Evolutionary conservation across 2,888 invertebrate species (phyloP), one percentile per base, ranked within the genome.

Genomic region (Sceliomorpha sp.): DNA sequence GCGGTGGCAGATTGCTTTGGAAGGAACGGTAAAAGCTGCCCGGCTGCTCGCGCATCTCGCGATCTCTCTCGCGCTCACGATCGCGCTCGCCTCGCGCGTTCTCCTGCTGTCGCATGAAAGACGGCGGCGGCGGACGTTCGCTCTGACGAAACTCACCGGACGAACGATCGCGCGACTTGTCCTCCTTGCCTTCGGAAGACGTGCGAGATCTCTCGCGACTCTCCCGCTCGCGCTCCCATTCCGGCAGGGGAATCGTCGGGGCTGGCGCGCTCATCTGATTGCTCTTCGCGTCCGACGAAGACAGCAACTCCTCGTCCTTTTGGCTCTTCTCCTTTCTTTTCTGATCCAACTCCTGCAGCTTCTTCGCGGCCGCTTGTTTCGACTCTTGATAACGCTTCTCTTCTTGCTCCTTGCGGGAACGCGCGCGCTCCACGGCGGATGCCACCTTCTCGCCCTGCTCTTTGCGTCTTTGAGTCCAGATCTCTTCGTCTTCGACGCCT

Each of bases 381-480:
- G 92, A 92, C 80, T 93, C 92, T 77, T 91, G 90, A 78, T 91
- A 94, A 32, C 94, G 91, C 69, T 96, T 94, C 81, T 97, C 96
- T 82, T 96, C 97, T 81, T 97, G 96, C 81, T 96, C 96, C 78
- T 96, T 94, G 17, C 95, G 92, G 82, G 94, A 94, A 53, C 94
- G 93, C 0, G 96, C 96, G 17, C 96, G 91, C 75, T 95, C 96
- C 9, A 96, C 94, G 0, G 94, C 95, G 56, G 93, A 92, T 6
- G 94, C 93, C 42, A 96, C 92, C 80, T 93, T 93, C 77, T 93
- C 92, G 83, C 90, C 90, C 7, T 94, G 92, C 69, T 93, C 92
- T 59, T 92, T 90, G 45, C 94, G 91, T 59, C 93, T 90, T 81
- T 93, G 93, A n/a, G 92, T 91, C 93, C 94, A 93, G 56, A 93